A percentile compares a stretch with the other conserved stretches of the same genome.
These are phyloP conservation scores for Lichenostomus cassidix DNA, from an alignment of 2,113 vertebrate species.

Conservation along the genomic window DNA sequence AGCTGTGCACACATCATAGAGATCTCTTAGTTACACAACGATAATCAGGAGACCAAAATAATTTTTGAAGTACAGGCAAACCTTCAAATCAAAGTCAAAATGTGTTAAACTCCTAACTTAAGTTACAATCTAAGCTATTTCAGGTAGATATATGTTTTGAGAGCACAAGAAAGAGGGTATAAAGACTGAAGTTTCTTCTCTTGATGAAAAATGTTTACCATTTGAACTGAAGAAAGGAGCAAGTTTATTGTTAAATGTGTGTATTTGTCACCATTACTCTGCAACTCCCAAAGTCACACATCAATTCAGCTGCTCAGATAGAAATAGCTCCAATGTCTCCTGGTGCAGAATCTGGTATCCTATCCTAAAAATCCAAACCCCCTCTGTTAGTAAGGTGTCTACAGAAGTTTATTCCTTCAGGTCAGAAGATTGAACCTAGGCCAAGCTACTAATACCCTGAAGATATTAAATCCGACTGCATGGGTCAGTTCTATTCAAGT, in stretches of 20 bases:
- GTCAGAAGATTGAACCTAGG: not conserved
- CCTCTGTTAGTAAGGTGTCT: not conserved
- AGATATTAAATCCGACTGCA: not conserved
- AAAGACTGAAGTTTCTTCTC: not conserved
- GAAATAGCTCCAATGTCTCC: not conserved
- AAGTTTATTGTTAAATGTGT: not conserved
- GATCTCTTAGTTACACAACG: not conserved
- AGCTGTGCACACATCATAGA: not conserved
- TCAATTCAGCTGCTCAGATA: not conserved
- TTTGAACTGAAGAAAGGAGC: not conserved
- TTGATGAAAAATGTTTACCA: not conserved
- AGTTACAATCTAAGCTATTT: not conserved
- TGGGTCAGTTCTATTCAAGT: not conserved
- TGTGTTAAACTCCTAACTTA: not conserved
- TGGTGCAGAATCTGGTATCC: not conserved
- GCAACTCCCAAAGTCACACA: not conserved
- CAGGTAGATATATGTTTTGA: not conserved
- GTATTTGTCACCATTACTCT: conserved; percentile 5
- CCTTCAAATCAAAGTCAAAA: not conserved
- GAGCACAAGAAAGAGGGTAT: not conserved
- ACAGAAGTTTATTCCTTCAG: not conserved
- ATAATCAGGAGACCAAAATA: not conserved
- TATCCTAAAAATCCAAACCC: not conserved
- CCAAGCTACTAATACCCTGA: not conserved
- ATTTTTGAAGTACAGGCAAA: not conserved